A percentile compares a stretch with the other conserved stretches of the same genome.
phyloP scores from a whole-genome alignment of 2,113 vertebrate genomes.

The Caranx ignobilis region DNA sequence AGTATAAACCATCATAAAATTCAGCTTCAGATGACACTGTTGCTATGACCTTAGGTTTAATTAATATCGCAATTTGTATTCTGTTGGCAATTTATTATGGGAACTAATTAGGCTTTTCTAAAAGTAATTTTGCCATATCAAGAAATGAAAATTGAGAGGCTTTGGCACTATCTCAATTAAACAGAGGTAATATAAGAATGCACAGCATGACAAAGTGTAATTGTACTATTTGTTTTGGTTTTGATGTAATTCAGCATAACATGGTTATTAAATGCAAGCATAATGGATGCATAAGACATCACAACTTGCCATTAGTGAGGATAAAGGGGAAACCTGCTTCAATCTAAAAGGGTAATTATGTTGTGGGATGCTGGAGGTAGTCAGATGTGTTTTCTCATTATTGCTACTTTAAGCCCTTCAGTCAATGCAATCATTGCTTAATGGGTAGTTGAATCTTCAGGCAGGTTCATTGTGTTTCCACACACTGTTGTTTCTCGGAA shows the following conservation, averaged over 20 bases:
- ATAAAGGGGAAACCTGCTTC: constrained; percentile 27
- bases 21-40: neutral
- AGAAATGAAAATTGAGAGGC: constrained; percentile 11
- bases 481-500: constrained; percentile 13
- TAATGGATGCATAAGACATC: constrained; percentile 42
- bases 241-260: constrained; percentile 45
- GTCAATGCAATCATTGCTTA: constrained; percentile 19
- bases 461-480: constrained; percentile 11
- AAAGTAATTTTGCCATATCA: neutral
- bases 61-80: neutral
- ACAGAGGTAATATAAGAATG: constrained; percentile 13
- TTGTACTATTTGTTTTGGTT: constrained; percentile 20
- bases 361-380: constrained; percentile 33
- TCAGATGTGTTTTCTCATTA: constrained; percentile 36
- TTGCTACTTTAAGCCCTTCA: constrained; percentile 8
- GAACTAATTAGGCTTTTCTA: constrained; percentile 7
- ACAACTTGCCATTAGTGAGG: constrained; percentile 20
- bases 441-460: constrained; percentile 37
- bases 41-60: neutral
- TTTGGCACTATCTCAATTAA: constrained; percentile 3
- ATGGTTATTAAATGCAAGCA: constrained; percentile 43
- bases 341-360: constrained; percentile 40
- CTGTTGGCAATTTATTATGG: neutral
- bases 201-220: constrained; percentile 19
- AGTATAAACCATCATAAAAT: neutral